These are phyloP conservation scores for Notolepis coatsorum DNA, from an alignment of 2,797 vertebrate genomes.

Conservation along the genomic window DNA sequence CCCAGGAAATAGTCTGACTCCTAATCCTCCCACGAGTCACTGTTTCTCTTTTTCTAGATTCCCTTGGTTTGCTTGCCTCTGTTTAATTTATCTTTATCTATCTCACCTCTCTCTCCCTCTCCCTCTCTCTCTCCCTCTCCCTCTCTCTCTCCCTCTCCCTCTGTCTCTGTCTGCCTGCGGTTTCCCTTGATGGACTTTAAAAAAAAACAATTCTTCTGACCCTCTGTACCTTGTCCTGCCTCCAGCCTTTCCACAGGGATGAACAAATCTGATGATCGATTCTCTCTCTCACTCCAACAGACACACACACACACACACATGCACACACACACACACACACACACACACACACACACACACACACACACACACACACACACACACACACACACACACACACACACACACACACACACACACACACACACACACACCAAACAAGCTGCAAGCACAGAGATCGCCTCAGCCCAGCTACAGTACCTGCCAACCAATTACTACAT, in stretches of 20 bases:
- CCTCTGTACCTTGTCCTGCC: slow-evolving; percentile 48
- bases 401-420: not conserved
- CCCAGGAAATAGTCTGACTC: slow-evolving; percentile 50
- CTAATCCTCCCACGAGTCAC: slow-evolving; percentile 71
- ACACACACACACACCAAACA: too few species aligned
- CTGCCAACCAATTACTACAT: slow-evolving; percentile 76
- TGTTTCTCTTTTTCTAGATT: slow-evolving; percentile 42
- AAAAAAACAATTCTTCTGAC: slow-evolving; percentile 64
- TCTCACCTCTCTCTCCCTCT: slow-evolving; percentile 13
- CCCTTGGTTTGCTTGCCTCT: slow-evolving; percentile 30
- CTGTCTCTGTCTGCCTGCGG: slow-evolving; percentile 65
- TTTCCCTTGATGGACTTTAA: slow-evolving; percentile 69
- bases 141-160: slow-evolving; percentile 25
- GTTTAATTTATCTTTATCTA: slow-evolving; percentile 37
- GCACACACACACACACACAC: not conserved
- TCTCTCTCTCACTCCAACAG: slow-evolving; percentile 31
- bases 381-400: slow-evolving; percentile 11
- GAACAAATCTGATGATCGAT: slow-evolving; percentile 80
- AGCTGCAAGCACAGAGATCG: slow-evolving; percentile 40
- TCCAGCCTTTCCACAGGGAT: slow-evolving; percentile 69
- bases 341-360: slow-evolving; percentile 24
- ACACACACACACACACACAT: not conserved
- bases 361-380: slow-evolving; percentile 26
- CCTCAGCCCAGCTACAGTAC: slow-evolving; percentile 48
- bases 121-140: slow-evolving; percentile 11